Evolutionary conservation across 1,140 invertebrate genomes (phyloP).

Genomic region (Protaetia brevitarsis): DNA sequence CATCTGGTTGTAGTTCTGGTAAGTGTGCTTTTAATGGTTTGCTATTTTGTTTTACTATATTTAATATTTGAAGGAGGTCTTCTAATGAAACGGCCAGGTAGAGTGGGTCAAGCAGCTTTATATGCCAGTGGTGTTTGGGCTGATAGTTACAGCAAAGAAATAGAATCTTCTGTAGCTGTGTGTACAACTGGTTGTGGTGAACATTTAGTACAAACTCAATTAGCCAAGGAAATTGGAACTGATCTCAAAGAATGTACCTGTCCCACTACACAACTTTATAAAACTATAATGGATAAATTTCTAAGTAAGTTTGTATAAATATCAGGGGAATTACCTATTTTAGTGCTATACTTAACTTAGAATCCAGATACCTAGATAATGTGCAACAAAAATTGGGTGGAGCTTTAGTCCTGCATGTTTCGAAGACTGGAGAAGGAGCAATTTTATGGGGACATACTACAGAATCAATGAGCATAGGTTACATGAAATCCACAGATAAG

Average conservation of each 20-base stretch:
- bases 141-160: slow-evolving; percentile 54
- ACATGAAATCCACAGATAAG: slow-evolving; percentile 68
- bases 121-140: slow-evolving; percentile 89
- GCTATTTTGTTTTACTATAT: not conserved
- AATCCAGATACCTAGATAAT: slow-evolving; percentile 66
- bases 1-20: slow-evolving; percentile 88
- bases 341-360: slow-evolving; percentile 45
- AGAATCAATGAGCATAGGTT: slow-evolving; percentile 83
- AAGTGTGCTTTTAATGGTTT: not conserved
- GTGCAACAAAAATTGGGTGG: slow-evolving; percentile 70
- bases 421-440: slow-evolving; percentile 54
- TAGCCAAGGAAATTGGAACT: slow-evolving; percentile 77
- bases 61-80: slow-evolving; percentile 60
- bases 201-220: slow-evolving; percentile 80
- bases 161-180: slow-evolving; percentile 65
- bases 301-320: slow-evolving; percentile 51
- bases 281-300: slow-evolving; percentile 70
- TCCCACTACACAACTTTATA: slow-evolving; percentile 63
- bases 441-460: slow-evolving; percentile 88
- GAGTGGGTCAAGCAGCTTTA: slow-evolving; percentile 87
- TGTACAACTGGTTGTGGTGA: slow-evolving; percentile 90
- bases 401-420: slow-evolving; percentile 61
- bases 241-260: slow-evolving; percentile 59
- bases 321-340: not conserved
- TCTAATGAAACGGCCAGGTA: slow-evolving; percentile 83